Conservation (phyloP, 2,113 vertebrate species). For the Ovibos moschatus region DNA sequence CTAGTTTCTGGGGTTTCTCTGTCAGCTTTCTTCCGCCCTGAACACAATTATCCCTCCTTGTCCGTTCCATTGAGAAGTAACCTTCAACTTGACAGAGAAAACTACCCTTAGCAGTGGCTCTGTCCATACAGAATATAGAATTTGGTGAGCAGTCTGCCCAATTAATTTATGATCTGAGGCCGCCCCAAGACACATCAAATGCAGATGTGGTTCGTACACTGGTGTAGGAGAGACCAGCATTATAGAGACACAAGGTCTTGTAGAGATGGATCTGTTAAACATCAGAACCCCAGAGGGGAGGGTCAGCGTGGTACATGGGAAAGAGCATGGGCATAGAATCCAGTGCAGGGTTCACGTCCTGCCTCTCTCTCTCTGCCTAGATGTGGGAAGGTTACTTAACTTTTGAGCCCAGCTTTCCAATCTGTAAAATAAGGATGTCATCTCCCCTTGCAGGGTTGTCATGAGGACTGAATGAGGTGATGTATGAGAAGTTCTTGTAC, state of each 20-base stretch:
- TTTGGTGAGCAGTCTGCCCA: not conserved
- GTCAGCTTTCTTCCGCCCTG: not conserved
- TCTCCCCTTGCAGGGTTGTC: not conserved
- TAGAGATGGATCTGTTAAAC: not conserved
- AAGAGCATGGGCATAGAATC: not conserved
- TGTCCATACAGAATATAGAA: not conserved
- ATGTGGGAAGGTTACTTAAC: not conserved
- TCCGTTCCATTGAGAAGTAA: not conserved
- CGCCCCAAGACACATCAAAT: not conserved
- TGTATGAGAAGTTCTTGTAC: not conserved
- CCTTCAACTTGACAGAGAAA: not conserved
- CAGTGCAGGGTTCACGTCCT: not conserved
- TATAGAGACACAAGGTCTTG: not conserved
- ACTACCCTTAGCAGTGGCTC: not conserved
- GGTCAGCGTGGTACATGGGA: not conserved
- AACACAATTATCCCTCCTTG: not conserved
- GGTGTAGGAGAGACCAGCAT: not conserved
- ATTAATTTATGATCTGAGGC: not conserved
- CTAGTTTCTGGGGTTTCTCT: not conserved
- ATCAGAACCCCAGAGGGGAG: accelerated
- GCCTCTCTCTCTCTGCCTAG: not conserved
- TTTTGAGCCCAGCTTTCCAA: not conserved
- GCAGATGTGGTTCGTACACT: not conserved
- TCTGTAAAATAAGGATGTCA: not conserved
- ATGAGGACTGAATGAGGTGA: not conserved